Conservation (phyloP, 2,113 vertebrate species). For the Brachypodius melanocephalos region DNA sequence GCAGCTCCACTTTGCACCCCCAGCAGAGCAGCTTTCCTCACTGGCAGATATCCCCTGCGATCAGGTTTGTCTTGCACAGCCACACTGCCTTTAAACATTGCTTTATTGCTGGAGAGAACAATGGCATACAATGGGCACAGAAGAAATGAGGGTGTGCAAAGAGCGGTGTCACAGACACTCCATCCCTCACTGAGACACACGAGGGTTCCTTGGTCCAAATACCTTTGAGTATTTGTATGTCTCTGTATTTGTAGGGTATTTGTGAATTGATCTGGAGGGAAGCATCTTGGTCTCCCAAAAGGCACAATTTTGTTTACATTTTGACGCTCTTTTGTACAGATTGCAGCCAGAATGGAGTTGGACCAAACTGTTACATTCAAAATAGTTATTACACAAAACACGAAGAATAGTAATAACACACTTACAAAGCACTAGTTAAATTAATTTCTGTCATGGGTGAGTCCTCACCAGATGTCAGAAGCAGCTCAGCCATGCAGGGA, state of each 20-base stretch:
- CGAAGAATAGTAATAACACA: not conserved
- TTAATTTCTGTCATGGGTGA: not conserved
- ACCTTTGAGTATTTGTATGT: not conserved
- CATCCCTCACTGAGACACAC: not conserved
- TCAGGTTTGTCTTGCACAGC: conserved; percentile 74
- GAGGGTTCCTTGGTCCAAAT: not conserved
- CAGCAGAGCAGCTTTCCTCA: conserved; percentile 89
- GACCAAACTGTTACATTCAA: not conserved
- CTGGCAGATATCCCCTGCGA: conserved; percentile 86
- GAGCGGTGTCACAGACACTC: not conserved
- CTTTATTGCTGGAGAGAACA: not conserved
- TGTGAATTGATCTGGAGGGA: not conserved
- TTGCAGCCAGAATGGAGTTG: not conserved
- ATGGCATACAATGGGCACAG: not conserved
- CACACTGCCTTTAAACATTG: not conserved
- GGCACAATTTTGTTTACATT: accelerated
- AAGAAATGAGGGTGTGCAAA: not conserved
- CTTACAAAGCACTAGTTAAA: not conserved
- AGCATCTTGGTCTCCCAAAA: not conserved
- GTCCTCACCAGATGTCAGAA: not conserved
- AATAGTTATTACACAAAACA: not conserved
- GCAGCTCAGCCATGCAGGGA: not conserved
- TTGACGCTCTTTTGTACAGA: not conserved
- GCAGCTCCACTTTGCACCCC: conserved; percentile 84
- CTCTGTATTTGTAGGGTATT: not conserved